Base-by-base conservation (phyloP, 1,140 invertebrate genomes). In the Augochlora pura region DNA sequence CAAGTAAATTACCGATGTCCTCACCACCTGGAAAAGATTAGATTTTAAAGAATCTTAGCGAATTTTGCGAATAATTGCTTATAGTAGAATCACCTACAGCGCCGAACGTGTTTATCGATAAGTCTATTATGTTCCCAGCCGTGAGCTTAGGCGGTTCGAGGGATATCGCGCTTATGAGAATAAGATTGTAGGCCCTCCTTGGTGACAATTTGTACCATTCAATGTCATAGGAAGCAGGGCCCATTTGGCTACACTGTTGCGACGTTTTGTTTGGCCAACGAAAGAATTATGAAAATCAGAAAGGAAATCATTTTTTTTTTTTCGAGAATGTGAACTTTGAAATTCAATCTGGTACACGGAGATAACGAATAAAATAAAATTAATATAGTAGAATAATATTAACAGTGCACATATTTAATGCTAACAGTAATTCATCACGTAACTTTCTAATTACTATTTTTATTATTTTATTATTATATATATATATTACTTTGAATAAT, bases 121-220 rank as follows among this genome's bases (percentile, higher is more conserved):
- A 39, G 16, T 86, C 77, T 2, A 85, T 23, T 12, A 86, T 67
- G 12, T 83, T 86, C 18, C 84, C 84, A 42, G 84, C 85, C 0
- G 77, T 83, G 25, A 86, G 66, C 64, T 77, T 86, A 9, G 84
- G 72, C 0, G 85, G 85, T 60, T 83, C 70, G 16, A 80, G 81
- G 14, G 84, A 83, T 60, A 86, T 78, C 0, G 64, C 38, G 10
- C 59, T 86, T 7, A 86, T 7, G 9, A 86, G 12, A n/a, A 81
- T 42, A 10, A 86, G 65, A 52, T 27, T 12, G 2, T 46, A 23
- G 60, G 72, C 69, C 67, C 54, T 72, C 12, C 77, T 80, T 1
- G 62, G 49, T 1, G 77, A 63, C 32, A 86, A 63, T 46, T 64
- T 21, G 9, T 86, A 86, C 84, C 85, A 86, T 0, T 81, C 39